phyloP scores from a whole-genome alignment of 2,888 invertebrate genomes.

The Pristionchus fissidentatus region DNA sequence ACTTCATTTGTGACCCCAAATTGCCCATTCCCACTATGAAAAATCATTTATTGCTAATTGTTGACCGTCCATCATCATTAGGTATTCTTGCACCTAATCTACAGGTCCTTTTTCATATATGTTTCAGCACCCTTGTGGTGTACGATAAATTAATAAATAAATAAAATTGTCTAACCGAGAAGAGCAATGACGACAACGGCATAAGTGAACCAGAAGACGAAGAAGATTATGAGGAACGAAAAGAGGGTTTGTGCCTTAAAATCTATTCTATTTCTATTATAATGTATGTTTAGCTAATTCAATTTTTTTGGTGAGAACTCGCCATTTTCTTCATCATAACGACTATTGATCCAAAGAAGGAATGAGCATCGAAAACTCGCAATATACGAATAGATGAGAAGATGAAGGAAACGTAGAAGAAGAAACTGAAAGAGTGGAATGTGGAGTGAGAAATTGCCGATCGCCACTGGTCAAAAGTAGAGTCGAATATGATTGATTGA shows the following conservation, averaged over 20 bases:
- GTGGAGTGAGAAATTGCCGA: too few species aligned
- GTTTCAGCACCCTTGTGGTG: too few species aligned
- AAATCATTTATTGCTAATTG: too few species aligned
- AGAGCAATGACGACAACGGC: constrained; percentile 59
- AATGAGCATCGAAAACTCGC: constrained; percentile 60
- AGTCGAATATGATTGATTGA: too few species aligned
- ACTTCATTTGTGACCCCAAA: too few species aligned
- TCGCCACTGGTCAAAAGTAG: too few species aligned
- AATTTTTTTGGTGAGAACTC: background rate
- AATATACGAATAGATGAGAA: constrained; percentile 59
- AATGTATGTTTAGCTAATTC: too few species aligned
- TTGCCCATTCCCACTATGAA: too few species aligned
- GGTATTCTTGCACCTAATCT: too few species aligned
- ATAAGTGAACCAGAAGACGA: constrained; percentile 61
- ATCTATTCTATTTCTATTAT: background rate
- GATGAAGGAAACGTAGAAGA: constrained; percentile 56
- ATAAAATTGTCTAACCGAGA: constrained; percentile 52
- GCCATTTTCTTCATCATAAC: constrained; percentile 50
- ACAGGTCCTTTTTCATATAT: too few species aligned
- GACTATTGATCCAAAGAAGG: constrained; percentile 61
- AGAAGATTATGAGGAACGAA: constrained; percentile 59
- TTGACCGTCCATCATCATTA: too few species aligned
- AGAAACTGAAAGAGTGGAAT: constrained; percentile 5
- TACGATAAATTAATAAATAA: too few species aligned
- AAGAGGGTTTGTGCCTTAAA: constrained; percentile 57